Evolutionary conservation across 1,140 invertebrate genomes (phyloP).

Genomic region (Heliconius hewitsoni): DNA sequence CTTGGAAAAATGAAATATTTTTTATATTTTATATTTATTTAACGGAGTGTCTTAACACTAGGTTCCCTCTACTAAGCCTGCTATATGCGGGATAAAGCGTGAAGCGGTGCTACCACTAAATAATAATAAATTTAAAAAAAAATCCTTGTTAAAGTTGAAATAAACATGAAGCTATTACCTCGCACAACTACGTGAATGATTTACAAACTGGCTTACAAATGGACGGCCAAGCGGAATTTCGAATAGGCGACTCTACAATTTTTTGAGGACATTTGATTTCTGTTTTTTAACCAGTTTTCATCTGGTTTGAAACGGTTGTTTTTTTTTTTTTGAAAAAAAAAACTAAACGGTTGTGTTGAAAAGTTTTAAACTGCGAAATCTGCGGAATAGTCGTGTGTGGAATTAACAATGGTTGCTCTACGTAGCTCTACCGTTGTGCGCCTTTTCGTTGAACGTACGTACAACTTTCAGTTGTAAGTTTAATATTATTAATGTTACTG

Average conservation of each 20-base stretch:
- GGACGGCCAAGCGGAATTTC: constrained; percentile 32
- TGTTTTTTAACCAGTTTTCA: constrained; percentile 31
- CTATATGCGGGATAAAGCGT: too few relatives aligned
- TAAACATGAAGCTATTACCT: background rate
- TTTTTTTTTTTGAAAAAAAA: constrained; percentile 20
- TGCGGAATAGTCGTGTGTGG: constrained; percentile 32
- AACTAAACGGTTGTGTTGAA: constrained; percentile 25
- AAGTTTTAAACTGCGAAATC: constrained; percentile 40
- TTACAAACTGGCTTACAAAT: constrained; percentile 43
- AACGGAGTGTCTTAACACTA: too few relatives aligned
- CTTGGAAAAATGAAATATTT: too few relatives aligned
- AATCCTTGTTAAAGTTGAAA: too few relatives aligned
- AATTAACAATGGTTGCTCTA: constrained; percentile 27
- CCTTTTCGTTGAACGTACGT: background rate
- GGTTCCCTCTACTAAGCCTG: too few relatives aligned
- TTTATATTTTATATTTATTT: too few relatives aligned
- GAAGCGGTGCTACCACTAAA: too few relatives aligned
- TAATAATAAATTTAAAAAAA: too few relatives aligned
- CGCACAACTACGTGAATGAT: constrained; percentile 37
- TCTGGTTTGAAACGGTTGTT: constrained; percentile 17
- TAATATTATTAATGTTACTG: constrained; percentile 5
- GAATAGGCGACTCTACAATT: constrained; percentile 13
- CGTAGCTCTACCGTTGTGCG: background rate
- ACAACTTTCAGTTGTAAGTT: background rate
- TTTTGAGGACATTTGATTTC: constrained; percentile 38